These are phyloP conservation scores for Epinephelus malabaricus DNA, from an alignment of 2,797 vertebrate genomes.

Conservation along the genomic window DNA sequence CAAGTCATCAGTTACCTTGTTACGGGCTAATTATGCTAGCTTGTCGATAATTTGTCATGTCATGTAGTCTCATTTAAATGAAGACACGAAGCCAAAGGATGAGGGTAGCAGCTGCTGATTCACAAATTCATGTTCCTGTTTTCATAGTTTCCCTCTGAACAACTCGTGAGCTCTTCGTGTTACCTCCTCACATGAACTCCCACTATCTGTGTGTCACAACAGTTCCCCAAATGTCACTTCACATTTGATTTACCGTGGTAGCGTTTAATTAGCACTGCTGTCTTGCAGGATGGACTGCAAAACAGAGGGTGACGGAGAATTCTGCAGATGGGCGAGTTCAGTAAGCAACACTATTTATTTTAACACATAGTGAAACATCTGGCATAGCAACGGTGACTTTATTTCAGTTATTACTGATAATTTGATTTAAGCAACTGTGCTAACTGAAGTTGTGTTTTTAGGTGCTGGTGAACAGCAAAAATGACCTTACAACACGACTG, in stretches of 20 bases:
- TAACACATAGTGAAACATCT: not conserved
- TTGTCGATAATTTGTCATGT: not conserved
- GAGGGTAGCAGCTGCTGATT: not conserved
- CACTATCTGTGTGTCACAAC: not conserved
- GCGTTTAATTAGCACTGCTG: not conserved
- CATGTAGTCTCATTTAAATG: not conserved
- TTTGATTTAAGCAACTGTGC: not conserved
- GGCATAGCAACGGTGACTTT: not conserved
- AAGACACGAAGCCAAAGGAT: not conserved
- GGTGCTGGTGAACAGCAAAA: constrained; percentile 74
- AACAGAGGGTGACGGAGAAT: constrained; percentile 41
- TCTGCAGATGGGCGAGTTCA: constrained; percentile 58
- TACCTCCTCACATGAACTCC: not conserved
- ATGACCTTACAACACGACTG: constrained; percentile 80
- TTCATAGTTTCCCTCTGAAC: not conserved
- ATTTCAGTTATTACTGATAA: not conserved
- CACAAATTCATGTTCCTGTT: constrained; percentile 38
- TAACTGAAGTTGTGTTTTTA: constrained; percentile 63
- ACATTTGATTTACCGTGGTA: not conserved
- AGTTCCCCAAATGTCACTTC: not conserved
- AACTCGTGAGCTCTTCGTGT: not conserved
- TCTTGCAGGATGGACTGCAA: constrained; percentile 56
- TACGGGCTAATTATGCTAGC: not conserved
- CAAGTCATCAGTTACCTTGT: not conserved
- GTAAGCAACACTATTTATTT: constrained; percentile 50